phyloP scores from a whole-genome alignment of 92 coral and sea anemone species.

The Bergia sp. region DNA sequence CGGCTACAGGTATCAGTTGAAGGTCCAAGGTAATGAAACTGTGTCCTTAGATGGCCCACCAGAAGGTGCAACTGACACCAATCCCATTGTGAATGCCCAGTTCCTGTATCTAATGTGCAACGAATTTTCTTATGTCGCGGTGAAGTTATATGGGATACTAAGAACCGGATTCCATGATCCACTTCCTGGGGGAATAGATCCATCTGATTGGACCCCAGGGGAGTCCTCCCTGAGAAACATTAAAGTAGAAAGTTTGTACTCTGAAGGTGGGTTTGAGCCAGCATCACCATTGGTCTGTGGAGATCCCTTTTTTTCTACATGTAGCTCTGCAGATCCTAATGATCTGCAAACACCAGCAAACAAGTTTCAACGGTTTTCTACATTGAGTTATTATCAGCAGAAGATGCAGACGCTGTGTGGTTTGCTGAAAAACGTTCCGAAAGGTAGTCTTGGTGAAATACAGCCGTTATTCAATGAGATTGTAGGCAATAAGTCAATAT shows the following conservation, averaged over 20 bases:
- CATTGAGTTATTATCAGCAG: constrained; percentile 71
- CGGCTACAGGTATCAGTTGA: constrained; percentile 66
- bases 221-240: constrained; percentile 65
- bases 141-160: constrained; percentile 59
- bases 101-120: constrained; percentile 74
- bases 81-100: constrained; percentile 53
- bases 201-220: constrained; percentile 73
- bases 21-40: neutral
- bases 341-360: constrained; percentile 26
- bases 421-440: constrained; percentile 60
- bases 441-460: constrained; percentile 53
- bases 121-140: constrained; percentile 62
- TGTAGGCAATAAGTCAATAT: constrained; percentile 75
- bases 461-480: constrained; percentile 80
- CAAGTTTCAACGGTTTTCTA: constrained; percentile 47
- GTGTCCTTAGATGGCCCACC: neutral
- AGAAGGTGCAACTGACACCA: constrained; percentile 22
- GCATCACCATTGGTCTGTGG: constrained; percentile 26
- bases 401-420: constrained; percentile 68
- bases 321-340: neutral
- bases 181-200: constrained; percentile 79
- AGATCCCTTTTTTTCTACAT: neutral
- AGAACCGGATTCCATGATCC: constrained; percentile 73
- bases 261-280: constrained; percentile 37
- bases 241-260: constrained; percentile 26